Conservation (phyloP, 2,797 vertebrate species). For the Poeciliopsis turneri region DNA sequence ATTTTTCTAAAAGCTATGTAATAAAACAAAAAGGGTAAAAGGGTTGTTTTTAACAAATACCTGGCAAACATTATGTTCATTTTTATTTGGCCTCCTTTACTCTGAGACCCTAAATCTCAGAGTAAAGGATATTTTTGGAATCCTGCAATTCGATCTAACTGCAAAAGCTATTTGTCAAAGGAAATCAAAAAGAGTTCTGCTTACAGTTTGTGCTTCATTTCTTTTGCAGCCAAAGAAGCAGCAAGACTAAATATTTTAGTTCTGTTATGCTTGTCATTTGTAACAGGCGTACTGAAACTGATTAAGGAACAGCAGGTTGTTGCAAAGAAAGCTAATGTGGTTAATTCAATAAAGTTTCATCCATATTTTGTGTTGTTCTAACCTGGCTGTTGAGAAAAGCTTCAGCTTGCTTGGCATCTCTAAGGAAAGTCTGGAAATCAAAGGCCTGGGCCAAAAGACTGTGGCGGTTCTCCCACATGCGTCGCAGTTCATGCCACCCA, state of each 20-base stretch:
- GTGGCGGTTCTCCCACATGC: slow-evolving; percentile 95
- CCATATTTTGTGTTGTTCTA: slow-evolving; percentile 27
- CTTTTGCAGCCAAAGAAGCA: not conserved
- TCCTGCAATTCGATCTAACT: not conserved
- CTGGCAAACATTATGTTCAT: not conserved
- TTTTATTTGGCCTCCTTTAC: not conserved
- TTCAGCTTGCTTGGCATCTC: slow-evolving; percentile 93
- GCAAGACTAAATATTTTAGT: not conserved
- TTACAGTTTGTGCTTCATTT: not conserved
- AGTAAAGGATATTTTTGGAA: too few relatives aligned
- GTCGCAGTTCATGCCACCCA: slow-evolving; percentile 91
- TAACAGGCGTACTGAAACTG: not conserved
- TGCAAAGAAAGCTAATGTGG: not conserved
- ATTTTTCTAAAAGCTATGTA: not conserved
- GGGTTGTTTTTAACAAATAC: not conserved
- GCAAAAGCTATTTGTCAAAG: not conserved
- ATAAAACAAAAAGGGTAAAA: not conserved
- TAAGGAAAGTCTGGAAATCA: slow-evolving; percentile 91
- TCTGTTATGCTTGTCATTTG: not conserved
- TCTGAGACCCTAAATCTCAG: not conserved
- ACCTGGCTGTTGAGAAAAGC: slow-evolving; percentile 96
- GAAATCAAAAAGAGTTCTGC: not conserved
- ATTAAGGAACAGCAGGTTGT: not conserved
- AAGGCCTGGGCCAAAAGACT: slow-evolving; percentile 88
- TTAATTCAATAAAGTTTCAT: not conserved